A percentile compares a stretch with the other conserved stretches of the same genome.
These are phyloP conservation scores for Datnioides undecimradiatus DNA, from an alignment of 2,113 vertebrate genomes.

Conservation along the genomic window DNA sequence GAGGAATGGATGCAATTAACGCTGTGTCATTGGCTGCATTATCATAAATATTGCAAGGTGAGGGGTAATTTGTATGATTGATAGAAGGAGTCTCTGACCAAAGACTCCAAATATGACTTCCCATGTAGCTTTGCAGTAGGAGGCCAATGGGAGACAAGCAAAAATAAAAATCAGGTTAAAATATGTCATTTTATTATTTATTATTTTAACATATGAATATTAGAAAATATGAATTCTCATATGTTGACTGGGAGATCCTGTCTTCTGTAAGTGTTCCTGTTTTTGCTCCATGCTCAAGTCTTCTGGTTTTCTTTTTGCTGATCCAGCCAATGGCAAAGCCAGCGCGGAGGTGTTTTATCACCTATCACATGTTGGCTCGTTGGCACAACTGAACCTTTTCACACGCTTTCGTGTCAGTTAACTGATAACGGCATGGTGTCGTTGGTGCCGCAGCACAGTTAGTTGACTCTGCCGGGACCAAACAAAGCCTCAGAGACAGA, in stretches of 20 bases:
- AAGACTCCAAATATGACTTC: constrained; percentile 57
- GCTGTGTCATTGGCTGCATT: constrained; percentile 69
- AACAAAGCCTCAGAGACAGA: too few species aligned
- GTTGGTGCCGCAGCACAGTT: too few species aligned
- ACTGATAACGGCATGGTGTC: too few species aligned
- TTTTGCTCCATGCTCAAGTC: too few species aligned
- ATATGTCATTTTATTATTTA: neutral
- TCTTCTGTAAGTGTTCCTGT: too few species aligned
- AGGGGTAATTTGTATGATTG: constrained; percentile 75
- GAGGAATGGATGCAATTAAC: constrained; percentile 76
- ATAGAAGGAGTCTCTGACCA: constrained; percentile 60
- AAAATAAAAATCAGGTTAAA: neutral
- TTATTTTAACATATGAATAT: neutral
- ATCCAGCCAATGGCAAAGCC: too few species aligned
- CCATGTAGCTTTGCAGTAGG: constrained; percentile 13
- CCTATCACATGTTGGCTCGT: too few species aligned
- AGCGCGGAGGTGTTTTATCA: too few species aligned
- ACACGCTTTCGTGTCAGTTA: too few species aligned
- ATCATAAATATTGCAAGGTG: constrained; percentile 79
- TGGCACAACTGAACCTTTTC: too few species aligned
- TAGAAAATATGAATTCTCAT: neutral
- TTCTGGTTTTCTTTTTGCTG: too few species aligned
- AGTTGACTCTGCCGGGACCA: too few species aligned
- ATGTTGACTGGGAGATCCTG: neutral
- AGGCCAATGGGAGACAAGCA: constrained; percentile 16